Percentiles rank a stretch among this genome's conserved stretches.
Evolutionary conservation across 37 sponge, comb jelly and placozoan genomes (phyloP).

Genomic region (Agelas oroides): DNA sequence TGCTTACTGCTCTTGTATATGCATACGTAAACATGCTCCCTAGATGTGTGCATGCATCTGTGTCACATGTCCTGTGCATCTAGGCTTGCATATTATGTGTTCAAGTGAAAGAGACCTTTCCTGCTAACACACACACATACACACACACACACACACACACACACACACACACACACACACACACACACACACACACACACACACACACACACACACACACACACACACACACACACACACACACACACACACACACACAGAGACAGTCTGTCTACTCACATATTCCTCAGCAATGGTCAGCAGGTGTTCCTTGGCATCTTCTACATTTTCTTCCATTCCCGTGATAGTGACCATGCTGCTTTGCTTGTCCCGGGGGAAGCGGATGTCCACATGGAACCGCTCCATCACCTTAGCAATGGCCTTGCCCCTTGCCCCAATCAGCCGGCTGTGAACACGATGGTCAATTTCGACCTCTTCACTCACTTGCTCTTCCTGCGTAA

Average conservation of each 20-base stretch:
- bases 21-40: no score
- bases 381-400: constrained; percentile 77
- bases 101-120: no score
- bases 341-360: constrained; percentile 67
- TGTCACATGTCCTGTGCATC: no score
- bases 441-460: constrained; percentile 84
- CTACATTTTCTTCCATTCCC: constrained; percentile 90
- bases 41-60: no score
- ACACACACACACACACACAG: background rate
- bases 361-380: constrained; percentile 83
- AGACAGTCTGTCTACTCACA: constrained; percentile 52
- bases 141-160: no score
- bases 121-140: no score
- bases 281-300: constrained; percentile 79
- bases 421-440: constrained; percentile 86
- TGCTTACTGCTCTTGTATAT: no score
- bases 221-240: background rate
- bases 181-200: no score
- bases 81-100: no score
- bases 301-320: constrained; percentile 88
- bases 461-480: constrained; percentile 80
- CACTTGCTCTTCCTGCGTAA: constrained; percentile 80
- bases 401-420: constrained; percentile 93
- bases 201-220: background rate
- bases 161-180: no score